Conservation (phyloP, 2,113 vertebrate species). For the Xenopus tropicalis region DNA sequence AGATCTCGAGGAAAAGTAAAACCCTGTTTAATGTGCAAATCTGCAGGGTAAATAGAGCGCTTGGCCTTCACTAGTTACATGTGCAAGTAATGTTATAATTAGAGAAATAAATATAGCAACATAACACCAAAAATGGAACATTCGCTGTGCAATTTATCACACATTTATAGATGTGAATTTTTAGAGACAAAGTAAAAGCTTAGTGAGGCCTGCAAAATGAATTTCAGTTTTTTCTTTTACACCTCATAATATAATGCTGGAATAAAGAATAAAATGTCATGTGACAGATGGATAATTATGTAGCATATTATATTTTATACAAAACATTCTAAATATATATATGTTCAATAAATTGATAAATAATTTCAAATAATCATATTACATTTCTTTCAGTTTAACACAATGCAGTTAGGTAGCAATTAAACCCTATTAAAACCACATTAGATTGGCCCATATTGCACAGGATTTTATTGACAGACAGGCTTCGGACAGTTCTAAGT, state of each 20-base stretch:
- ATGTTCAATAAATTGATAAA: no score
- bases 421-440: background rate
- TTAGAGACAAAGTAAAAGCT: conserved; percentile 3
- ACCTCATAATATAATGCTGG: no score
- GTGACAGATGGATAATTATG: no score
- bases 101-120: background rate
- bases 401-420: background rate
- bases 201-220: conserved; percentile 20
- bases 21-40: conserved; percentile 7
- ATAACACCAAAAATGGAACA: background rate
- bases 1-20: conserved; percentile 5
- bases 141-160: no score
- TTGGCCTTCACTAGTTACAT: no score
- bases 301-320: no score
- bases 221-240: background rate
- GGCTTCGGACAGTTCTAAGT: conserved; percentile 10
- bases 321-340: no score
- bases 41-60: conserved; percentile 1
- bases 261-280: no score
- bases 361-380: no score
- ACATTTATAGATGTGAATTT: background rate
- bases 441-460: background rate
- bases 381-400: no score
- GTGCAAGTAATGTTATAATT: background rate
- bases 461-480: conserved; percentile 14